phyloP scores from a whole-genome alignment of 2,797 vertebrate species.

The Enteromius unitaeniatus region DNA sequence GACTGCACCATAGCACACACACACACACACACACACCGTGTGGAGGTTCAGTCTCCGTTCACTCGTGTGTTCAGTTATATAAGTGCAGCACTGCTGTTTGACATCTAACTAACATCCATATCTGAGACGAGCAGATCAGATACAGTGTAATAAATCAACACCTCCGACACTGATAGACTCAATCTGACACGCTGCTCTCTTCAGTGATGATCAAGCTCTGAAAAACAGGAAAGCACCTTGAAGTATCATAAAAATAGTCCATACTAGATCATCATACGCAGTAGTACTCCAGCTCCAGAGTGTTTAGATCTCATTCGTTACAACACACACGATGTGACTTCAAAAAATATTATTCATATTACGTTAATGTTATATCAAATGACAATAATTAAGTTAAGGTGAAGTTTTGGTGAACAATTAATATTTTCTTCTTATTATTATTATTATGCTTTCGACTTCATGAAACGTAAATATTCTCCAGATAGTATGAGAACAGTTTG shows the following conservation, averaged over 20 bases:
- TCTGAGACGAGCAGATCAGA: neutral
- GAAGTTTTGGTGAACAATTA: neutral
- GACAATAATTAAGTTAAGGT: no score
- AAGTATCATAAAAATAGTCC: neutral
- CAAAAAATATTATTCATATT: no score
- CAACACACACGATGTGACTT: neutral
- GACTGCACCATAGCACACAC: conserved; percentile 28
- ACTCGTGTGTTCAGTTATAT: conserved; percentile 18
- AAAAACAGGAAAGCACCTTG: neutral
- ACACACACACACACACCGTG: neutral
- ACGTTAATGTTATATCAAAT: no score
- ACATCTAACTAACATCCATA: neutral
- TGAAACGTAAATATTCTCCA: neutral
- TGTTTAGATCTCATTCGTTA: neutral
- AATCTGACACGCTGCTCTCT: neutral
- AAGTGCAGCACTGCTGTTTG: conserved; percentile 17
- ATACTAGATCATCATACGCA: neutral
- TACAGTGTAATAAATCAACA: neutral
- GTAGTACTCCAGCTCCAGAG: neutral
- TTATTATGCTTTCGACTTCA: neutral
- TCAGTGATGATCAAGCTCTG: neutral
- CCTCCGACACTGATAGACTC: neutral
- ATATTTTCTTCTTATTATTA: neutral
- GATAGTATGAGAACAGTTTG: neutral
- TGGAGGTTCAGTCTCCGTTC: neutral